Conservation (phyloP, 1,140 invertebrate species). For the Antheraea pernyi region DNA sequence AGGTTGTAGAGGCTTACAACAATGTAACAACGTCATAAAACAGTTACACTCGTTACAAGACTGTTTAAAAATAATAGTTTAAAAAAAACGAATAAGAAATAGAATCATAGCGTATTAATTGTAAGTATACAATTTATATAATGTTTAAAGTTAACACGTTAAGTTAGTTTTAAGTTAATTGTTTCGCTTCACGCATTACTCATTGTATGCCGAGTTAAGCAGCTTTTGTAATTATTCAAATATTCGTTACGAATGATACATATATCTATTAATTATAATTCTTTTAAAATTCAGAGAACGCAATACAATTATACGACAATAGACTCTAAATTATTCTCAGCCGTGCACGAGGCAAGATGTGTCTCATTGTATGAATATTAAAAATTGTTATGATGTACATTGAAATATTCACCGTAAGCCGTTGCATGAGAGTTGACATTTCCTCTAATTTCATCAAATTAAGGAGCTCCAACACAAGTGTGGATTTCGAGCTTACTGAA, state of each 20-base stretch:
- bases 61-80: too few relatives aligned
- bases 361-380: constrained; percentile 46
- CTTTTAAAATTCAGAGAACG: constrained; percentile 43
- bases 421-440: constrained; percentile 6
- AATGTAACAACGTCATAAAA: too few relatives aligned
- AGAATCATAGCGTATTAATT: too few relatives aligned
- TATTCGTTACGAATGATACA: constrained; percentile 9
- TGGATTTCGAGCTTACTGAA: constrained; percentile 15
- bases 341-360: constrained; percentile 32
- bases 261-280: constrained; percentile 46
- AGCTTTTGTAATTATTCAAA: neutral
- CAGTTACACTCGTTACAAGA: too few relatives aligned
- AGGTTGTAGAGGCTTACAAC: too few relatives aligned
- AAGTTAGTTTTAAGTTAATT: too few relatives aligned
- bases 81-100: too few relatives aligned
- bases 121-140: too few relatives aligned
- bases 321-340: constrained; percentile 46
- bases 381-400: constrained; percentile 24
- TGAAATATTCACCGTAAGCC: constrained; percentile 6
- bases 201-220: neutral
- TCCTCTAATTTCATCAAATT: neutral
- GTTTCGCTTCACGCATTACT: too few relatives aligned
- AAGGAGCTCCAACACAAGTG: constrained; percentile 12
- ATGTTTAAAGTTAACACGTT: too few relatives aligned
- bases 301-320: constrained; percentile 55